These are phyloP conservation scores for Arctocebus calabarensis DNA, from an alignment of 2,797 vertebrate species.

Conservation along the genomic window DNA sequence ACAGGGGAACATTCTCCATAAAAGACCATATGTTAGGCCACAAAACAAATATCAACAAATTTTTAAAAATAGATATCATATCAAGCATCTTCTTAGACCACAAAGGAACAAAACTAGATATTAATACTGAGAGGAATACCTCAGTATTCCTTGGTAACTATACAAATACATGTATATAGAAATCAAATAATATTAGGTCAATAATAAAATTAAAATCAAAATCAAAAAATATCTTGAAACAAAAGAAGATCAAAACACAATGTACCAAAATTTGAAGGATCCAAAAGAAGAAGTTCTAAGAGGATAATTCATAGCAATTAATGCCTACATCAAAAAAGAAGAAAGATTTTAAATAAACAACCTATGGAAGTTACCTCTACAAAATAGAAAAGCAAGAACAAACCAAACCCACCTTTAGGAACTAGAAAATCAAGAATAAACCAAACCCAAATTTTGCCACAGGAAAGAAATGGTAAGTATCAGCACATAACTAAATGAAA, in stretches of 20 bases:
- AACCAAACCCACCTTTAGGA: not conserved
- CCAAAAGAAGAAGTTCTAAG: not conserved
- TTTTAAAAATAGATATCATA: not conserved
- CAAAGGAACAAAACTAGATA: not conserved
- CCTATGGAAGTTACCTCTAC: not conserved
- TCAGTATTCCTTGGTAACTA: too few relatives aligned
- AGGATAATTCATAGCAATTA: not conserved
- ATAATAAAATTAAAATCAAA: not conserved
- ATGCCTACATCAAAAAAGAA: not conserved
- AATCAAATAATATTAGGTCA: not conserved
- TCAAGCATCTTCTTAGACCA: not conserved
- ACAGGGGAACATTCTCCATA: not conserved
- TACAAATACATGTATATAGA: not conserved
- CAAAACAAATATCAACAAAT: not conserved
- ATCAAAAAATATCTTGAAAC: not conserved
- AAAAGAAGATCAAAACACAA: not conserved
- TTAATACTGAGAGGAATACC: not conserved
- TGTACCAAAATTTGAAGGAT: not conserved
- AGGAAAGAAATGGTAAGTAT: not conserved
- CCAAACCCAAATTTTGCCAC: not conserved
- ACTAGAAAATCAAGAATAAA: not conserved
- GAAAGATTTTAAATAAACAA: not conserved
- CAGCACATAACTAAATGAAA: not conserved
- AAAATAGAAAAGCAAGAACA: not conserved
- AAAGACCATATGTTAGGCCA: not conserved